Conservation (phyloP, 2,797 vertebrate species). For the Pampus argenteus region DNA sequence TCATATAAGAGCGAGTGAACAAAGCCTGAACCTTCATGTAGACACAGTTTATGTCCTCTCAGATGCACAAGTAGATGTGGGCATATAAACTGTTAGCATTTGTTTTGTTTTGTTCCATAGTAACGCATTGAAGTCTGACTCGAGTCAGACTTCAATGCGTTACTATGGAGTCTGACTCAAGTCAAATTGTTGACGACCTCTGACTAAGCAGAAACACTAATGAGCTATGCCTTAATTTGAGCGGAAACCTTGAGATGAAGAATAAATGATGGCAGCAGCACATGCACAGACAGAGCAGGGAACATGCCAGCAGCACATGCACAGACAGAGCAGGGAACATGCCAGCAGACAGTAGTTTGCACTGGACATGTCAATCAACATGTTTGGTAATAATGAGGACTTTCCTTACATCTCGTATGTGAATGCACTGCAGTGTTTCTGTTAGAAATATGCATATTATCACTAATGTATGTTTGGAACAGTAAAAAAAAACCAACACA, state of each 20-base stretch:
- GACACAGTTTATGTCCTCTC: too few species aligned
- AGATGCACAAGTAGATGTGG: neutral
- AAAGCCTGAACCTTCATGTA: conserved; percentile 9
- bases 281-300: conserved; percentile 30
- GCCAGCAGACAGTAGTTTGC: neutral
- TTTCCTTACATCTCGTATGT: conserved; percentile 33
- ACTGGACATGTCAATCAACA: conserved; percentile 9
- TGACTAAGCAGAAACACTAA: conserved; percentile 10
- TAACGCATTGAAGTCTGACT: neutral
- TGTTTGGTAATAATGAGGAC: conserved; percentile 1
- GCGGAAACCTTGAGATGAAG: neutral
- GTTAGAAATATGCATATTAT: neutral
- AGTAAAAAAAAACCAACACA: neutral
- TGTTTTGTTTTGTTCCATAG: neutral
- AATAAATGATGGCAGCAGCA: neutral
- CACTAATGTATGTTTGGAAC: neutral
- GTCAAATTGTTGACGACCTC: neutral
- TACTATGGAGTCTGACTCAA: neutral
- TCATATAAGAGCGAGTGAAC: conserved; percentile 2
- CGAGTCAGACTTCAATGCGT: neutral
- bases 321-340: conserved; percentile 23
- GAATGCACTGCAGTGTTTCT: neutral
- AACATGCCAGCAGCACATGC: neutral
- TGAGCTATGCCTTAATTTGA: conserved; percentile 34
- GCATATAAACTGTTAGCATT: neutral